These are phyloP conservation scores for Xanthorhoe designata DNA, from an alignment of 2,888 invertebrate species.

Conservation along the genomic window DNA sequence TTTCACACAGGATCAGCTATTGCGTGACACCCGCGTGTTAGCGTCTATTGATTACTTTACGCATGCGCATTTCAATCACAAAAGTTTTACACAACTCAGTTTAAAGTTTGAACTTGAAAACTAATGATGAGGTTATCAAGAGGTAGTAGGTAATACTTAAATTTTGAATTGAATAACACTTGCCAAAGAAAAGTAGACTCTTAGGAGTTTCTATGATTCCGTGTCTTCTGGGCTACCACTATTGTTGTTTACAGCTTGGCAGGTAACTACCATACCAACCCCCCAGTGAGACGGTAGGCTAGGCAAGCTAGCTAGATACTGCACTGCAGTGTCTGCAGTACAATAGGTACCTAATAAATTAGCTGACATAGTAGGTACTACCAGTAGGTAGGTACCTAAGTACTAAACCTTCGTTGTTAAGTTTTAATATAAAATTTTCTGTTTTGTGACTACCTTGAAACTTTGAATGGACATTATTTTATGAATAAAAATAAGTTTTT, in stretches of 20 bases:
- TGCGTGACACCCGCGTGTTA: conserved; percentile 41
- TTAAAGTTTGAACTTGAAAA: conserved; percentile 8
- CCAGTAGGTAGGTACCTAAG: conserved; percentile 7
- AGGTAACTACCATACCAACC: not conserved
- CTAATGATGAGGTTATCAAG: not conserved
- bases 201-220: not conserved
- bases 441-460: too few species aligned
- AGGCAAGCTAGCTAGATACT: not conserved
- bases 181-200: not conserved
- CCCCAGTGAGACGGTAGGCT: not conserved
- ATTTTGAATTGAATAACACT: not conserved
- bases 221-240: not conserved
- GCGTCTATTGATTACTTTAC: conserved; percentile 42
- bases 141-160: too few species aligned
- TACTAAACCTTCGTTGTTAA: not conserved
- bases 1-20: conserved; percentile 36
- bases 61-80: conserved; percentile 38
- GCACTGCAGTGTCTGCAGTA: conserved; percentile 5
- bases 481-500: not conserved
- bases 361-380: not conserved
- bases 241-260: not conserved
- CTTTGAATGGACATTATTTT: not conserved
- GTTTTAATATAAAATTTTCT: too few species aligned
- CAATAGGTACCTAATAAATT: too few species aligned
- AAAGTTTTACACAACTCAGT: conserved; percentile 10